A percentile compares a stretch with the other conserved stretches of the same genome.
These are phyloP conservation scores for Vireo altiloquus DNA, from an alignment of 2,113 vertebrate species.

Conservation along the genomic window DNA sequence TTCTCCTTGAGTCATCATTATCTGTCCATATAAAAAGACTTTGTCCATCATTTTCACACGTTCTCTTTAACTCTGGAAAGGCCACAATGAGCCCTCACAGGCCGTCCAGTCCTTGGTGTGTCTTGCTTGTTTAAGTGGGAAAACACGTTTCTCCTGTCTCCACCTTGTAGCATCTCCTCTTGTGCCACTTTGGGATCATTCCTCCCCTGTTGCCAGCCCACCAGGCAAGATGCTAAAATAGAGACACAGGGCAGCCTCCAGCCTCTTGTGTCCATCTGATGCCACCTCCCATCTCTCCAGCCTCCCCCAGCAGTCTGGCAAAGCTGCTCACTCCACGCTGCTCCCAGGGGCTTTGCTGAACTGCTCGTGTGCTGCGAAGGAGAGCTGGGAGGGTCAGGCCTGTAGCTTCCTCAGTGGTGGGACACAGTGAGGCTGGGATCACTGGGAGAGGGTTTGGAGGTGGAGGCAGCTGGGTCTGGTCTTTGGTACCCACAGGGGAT, in stretches of 20 bases:
- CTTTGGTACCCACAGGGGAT: neutral
- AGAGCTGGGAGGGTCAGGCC: neutral
- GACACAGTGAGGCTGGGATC: neutral
- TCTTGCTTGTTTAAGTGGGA: neutral
- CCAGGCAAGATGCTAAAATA: neutral
- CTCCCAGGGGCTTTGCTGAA: neutral
- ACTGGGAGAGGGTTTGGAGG: neutral
- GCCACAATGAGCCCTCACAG: accelerated
- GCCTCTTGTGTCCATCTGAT: neutral
- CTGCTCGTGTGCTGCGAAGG: too few species aligned
- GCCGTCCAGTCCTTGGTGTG: accelerated
- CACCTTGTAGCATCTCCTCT: neutral
- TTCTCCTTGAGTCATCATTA: neutral
- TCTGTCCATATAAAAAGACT: neutral
- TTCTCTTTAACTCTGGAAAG: neutral
- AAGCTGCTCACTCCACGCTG: accelerated
- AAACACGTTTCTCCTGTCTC: neutral
- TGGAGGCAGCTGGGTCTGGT: neutral
- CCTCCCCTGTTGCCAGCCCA: neutral
- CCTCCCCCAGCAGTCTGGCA: neutral
- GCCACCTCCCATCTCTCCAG: neutral
- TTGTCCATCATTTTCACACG: neutral
- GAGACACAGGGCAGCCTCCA: neutral
- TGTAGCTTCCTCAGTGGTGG: neutral
- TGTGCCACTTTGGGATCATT: neutral